Percentiles rank a stretch among this genome's conserved stretches.
Conservation (phyloP, 2,888 invertebrate genomes). For the Heteromurus nitidus region DNA sequence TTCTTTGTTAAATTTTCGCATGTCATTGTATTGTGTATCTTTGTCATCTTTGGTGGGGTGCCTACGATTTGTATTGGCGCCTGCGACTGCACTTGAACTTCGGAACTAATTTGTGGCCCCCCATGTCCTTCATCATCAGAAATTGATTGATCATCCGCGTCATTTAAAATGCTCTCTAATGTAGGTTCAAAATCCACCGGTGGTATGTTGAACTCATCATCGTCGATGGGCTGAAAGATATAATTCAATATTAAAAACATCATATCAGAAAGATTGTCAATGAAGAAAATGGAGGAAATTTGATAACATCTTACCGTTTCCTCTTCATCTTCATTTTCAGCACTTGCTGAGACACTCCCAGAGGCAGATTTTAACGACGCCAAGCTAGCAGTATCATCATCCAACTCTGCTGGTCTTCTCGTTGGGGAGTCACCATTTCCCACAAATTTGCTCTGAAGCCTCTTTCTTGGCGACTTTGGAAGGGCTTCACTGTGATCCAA, state of each 20-base stretch:
- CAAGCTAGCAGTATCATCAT: constrained; percentile 44
- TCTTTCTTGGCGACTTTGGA: constrained; percentile 10
- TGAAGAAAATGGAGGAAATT: not conserved
- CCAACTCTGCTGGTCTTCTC: not conserved
- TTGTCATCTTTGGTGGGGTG: not conserved
- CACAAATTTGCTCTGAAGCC: not conserved
- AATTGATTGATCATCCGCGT: constrained; percentile 76
- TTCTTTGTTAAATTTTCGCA: no score
- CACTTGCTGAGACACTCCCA: constrained; percentile 35
- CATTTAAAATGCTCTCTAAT: constrained; percentile 87
- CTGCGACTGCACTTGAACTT: constrained; percentile 16
- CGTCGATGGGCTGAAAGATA: constrained; percentile 85
- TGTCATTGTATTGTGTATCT: no score
- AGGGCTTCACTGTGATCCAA: not conserved
- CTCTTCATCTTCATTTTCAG: constrained; percentile 56
- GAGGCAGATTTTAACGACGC: constrained; percentile 37
- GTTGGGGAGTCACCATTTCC: constrained; percentile 1
- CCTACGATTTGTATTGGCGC: constrained; percentile 48
- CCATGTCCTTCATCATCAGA: constrained; percentile 74
- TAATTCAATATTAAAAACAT: not conserved
- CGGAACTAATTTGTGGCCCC: constrained; percentile 42
- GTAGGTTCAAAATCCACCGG: constrained; percentile 85
- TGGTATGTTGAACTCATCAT: constrained; percentile 87
- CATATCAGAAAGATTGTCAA: not conserved
- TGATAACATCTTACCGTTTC: constrained; percentile 41